A percentile compares a stretch with the other conserved stretches of the same genome.
These are phyloP conservation scores for Limnothrissa miodon DNA, from an alignment of 2,113 vertebrate species.

Conservation along the genomic window DNA sequence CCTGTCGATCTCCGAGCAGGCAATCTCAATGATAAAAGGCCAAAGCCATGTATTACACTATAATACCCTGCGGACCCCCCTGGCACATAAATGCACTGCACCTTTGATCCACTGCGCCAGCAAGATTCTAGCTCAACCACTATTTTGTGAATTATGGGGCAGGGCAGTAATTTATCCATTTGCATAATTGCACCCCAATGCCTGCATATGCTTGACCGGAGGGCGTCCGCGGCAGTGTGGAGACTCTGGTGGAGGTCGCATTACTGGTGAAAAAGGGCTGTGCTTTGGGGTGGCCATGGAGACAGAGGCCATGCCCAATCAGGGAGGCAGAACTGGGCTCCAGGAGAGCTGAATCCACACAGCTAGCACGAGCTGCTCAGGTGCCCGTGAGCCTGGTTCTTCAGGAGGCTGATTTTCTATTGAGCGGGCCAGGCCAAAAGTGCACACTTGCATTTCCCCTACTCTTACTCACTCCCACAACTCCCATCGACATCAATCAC, in stretches of 20 bases:
- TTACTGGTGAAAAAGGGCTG: not conserved
- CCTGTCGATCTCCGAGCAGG: not conserved
- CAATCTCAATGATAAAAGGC: not conserved
- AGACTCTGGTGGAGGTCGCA: not conserved
- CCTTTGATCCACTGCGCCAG: not conserved
- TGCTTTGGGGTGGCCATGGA: not conserved
- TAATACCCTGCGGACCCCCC: not conserved
- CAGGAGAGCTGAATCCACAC: not conserved
- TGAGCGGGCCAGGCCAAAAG: slow-evolving; percentile 15
- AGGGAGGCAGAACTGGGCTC: not conserved
- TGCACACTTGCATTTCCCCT: slow-evolving; percentile 31
- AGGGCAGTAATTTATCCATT: not conserved
- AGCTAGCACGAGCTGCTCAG: not conserved
- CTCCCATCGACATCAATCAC: slow-evolving; percentile 21
- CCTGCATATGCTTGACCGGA: not conserved
- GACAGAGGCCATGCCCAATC: not conserved
- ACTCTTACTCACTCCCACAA: not conserved
- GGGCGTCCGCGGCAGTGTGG: not conserved
- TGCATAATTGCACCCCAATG: slow-evolving; percentile 8
- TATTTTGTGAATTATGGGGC: not conserved
- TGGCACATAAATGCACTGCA: not conserved
- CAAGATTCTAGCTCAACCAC: not conserved
- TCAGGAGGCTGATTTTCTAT: slow-evolving; percentile 28
- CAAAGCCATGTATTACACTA: not conserved
- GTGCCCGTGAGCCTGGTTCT: not conserved